Evolutionary conservation across 30 jellyfish, hydroid and myxozoan genomes (phyloP), one percentile per base, ranked within the genome.

Genomic region (Aurelia sp.): DNA sequence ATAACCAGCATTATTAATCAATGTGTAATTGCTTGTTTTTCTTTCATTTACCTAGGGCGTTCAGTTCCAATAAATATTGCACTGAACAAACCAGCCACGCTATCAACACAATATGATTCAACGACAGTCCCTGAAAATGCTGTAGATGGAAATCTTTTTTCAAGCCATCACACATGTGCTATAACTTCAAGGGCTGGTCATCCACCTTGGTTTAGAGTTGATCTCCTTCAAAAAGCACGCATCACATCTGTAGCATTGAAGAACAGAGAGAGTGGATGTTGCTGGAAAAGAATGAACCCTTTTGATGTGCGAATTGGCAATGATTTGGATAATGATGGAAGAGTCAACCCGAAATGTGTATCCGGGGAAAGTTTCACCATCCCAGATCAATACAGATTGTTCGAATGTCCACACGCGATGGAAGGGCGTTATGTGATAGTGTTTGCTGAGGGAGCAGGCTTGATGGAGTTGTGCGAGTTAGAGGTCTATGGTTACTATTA

Each of bases 231-330:
- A 37, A 37, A 3, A 41, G 75, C 17, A 44, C 74, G 33, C 57
- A 74, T 73, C 41, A 33, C 5, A 10, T 59, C 63, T 17, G 86
- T 75, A 3, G 73, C 41, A 35, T 4, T 75, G 27, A 37, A 53
- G 57, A 75, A 37, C 76, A 75, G 86, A 41, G n/a, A 22, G 13
- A 7, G 27, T n/a, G 52, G 21, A 22, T 33, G n/a, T 11, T 33
- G 20, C 17, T 71, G 82, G 66, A 71, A 33, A 7, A 73, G 86
- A 7, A n/a, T 41, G 33, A 64, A 75, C 31, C 86, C 86, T 4
- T 75, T 75, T 30, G 86, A 75, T 58, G 86, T 75, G 12, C 72
- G 75, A 15, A 74, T 75, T 23, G 86, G 86, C n/a, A 11, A 53
- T 50, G 58, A 67, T 33, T 20, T 11, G 4, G 31, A 58, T 21